A percentile compares a stretch with the other conserved stretches of the same genome.
These are phyloP conservation scores for Anoura caudifer DNA, from an alignment of 2,113 vertebrate genomes.

Conservation along the genomic window DNA sequence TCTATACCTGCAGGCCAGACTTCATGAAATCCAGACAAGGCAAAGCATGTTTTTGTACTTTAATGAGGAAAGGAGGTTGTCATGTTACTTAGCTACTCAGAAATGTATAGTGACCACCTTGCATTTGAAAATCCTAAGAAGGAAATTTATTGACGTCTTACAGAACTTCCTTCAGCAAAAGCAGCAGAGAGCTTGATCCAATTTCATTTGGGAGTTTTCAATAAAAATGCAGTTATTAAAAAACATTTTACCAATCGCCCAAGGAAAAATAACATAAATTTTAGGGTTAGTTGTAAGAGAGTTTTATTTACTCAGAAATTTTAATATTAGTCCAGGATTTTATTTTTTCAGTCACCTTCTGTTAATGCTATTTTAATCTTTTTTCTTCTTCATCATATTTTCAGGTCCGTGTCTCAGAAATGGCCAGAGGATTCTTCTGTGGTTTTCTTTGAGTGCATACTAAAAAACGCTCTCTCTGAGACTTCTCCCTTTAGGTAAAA, in stretches of 20 bases:
- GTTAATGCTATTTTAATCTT: not conserved
- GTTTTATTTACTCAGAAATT: not conserved
- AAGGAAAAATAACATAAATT: not conserved
- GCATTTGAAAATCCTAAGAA: constrained; percentile 35
- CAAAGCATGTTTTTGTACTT: constrained; percentile 41
- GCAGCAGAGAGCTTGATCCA: not conserved
- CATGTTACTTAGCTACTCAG: constrained; percentile 31
- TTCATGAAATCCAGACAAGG: constrained; percentile 68
- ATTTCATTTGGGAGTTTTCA: not conserved
- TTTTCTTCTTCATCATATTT: not conserved
- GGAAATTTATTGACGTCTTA: not conserved
- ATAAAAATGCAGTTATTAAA: not conserved
- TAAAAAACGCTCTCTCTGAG: not conserved
- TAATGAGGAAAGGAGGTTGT: constrained; percentile 51
- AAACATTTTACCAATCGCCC: not conserved
- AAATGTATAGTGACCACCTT: constrained; percentile 33
- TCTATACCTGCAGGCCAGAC: constrained; percentile 51
- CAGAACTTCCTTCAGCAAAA: not conserved
- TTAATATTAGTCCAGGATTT: not conserved
- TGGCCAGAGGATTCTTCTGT: not conserved
- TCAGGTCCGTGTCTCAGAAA: not conserved
- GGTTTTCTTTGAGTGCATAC: not conserved
- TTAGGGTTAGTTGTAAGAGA: not conserved
- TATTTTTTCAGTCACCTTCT: not conserved
- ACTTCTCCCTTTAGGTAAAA: not conserved